A percentile compares a stretch with the other conserved stretches of the same genome.
Evolutionary conservation across 1,140 invertebrate species (phyloP).

Genomic region (Calliphora vicina): DNA sequence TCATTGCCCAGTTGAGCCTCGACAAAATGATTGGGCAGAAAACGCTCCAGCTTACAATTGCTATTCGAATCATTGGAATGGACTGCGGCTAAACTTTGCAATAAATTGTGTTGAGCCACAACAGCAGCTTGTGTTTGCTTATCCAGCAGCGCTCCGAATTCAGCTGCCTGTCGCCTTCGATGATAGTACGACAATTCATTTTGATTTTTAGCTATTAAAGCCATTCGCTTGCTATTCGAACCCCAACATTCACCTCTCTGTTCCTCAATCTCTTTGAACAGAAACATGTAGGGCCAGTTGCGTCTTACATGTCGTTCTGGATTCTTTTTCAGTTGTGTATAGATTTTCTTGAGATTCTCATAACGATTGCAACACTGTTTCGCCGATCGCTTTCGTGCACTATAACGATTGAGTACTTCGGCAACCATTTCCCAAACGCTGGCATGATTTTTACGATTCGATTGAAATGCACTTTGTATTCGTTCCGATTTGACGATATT

Average conservation of each 20-base stretch:
- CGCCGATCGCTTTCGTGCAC: conserved; percentile 54
- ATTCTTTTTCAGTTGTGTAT: conserved; percentile 61
- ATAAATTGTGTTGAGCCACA: conserved; percentile 47
- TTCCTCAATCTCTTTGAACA: conserved; percentile 62
- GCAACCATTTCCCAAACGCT: conserved; percentile 62
- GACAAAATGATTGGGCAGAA: conserved; percentile 59
- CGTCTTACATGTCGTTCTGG: conserved; percentile 59
- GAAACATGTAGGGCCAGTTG: conserved; percentile 62
- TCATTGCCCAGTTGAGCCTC: conserved; percentile 54
- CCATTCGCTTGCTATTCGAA: conserved; percentile 57
- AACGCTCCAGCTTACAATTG: conserved; percentile 56
- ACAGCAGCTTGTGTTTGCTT: conserved; percentile 44
- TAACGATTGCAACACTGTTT: conserved; percentile 62
- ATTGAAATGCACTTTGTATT: conserved; percentile 61
- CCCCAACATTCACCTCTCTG: conserved; percentile 61
- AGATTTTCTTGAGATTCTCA: conserved; percentile 61
- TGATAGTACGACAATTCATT: conserved; percentile 60
- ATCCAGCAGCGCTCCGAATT: conserved; percentile 53
- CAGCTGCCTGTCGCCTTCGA: conserved; percentile 54
- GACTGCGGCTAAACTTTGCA: conserved; percentile 48
- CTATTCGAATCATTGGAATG: conserved; percentile 62
- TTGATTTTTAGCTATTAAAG: conserved; percentile 56
- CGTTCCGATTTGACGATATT: conserved; percentile 61
- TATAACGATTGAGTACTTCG: conserved; percentile 60
- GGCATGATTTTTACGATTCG: conserved; percentile 61